Evolutionary conservation across 2,113 vertebrate genomes (phyloP), one percentile per base, ranked within the genome.

Genomic region (Oryzias curvinotus): DNA sequence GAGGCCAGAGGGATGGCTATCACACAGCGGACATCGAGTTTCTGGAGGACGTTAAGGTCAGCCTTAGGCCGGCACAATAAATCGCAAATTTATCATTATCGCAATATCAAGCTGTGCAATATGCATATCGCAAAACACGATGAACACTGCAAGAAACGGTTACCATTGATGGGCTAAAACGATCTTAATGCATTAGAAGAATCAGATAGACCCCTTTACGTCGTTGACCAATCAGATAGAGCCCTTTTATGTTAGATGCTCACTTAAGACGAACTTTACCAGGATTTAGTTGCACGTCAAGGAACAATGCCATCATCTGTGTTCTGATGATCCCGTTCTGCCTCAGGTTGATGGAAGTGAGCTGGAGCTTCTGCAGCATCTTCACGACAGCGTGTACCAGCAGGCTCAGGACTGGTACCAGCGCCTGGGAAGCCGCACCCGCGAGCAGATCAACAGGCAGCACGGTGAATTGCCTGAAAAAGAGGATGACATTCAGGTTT

Each of bases 11-110:
- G 62, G 95, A 97, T 0, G 95, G 95, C 36, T 97, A 97, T 85
- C 91, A 96, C 87, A 96, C 94, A 0, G 95, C 95, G 0, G 93
- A 97, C 62, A 91, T 97, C 0, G 94, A 97, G 76, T 95, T 91
- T 75, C 83, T 96, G 74, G 93, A 94, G 63, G 95, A 96, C 70
- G 85, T 84, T 58, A 94, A 91, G 21, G 21, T 23, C 21, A 23
- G 21, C 2, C 21, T 23, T 23, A 23, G 21, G 21, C 21, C 21
- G 2, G 21, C 21, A 23, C 21, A 23, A 23, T 23, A 2, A 23
- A 23, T 23, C 2, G 21, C 21, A 23, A 23, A 23, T 23, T 23
- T 23, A 23, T 23, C 21, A 23, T 23, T 23, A 23, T 23, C 2
- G 21, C 21, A 23, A 23, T 23, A 23, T 23, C 21, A 23, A 23